Conservation (phyloP, 2,888 invertebrate genomes). For the Tridacna crocea region DNA sequence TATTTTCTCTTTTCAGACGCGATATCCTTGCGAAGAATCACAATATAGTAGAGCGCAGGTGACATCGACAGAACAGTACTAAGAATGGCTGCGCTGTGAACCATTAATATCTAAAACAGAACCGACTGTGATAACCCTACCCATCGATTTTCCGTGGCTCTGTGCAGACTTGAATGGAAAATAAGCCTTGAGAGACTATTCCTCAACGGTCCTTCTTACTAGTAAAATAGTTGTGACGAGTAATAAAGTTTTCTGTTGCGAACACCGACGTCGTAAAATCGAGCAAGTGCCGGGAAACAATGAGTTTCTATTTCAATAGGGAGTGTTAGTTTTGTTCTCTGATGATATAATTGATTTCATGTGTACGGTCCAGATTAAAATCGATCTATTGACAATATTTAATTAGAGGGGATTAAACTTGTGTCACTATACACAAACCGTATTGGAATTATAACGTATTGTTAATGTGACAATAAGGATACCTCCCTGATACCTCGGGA, state of each 20-base stretch:
- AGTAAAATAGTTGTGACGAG: neutral
- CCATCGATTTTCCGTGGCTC: neutral
- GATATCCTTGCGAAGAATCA: neutral
- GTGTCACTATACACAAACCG: neutral
- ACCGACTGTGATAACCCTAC: neutral
- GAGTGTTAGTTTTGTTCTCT: neutral
- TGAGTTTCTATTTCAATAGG: neutral
- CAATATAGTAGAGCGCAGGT: neutral
- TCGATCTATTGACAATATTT: conserved; percentile 23
- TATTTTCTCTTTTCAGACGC: neutral
- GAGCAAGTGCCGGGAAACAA: neutral
- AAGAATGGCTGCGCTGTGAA: neutral
- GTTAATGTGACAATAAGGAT: neutral
- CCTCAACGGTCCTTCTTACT: neutral
- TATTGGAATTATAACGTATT: conserved; percentile 7
- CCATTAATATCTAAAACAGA: neutral
- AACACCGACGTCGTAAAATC: neutral
- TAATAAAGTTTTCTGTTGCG: neutral
- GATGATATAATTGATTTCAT: neutral
- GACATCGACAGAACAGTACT: neutral
- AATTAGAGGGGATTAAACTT: conserved; percentile 19
- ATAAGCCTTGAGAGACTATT: neutral
- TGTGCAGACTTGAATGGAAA: neutral
- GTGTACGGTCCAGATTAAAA: conserved; percentile 8
- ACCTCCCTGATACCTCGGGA: neutral